A percentile compares a stretch with the other conserved stretches of the same genome.
These are phyloP conservation scores for Tachyglossus aculeatus DNA, from an alignment of 2,797 vertebrate species.

Conservation along the genomic window DNA sequence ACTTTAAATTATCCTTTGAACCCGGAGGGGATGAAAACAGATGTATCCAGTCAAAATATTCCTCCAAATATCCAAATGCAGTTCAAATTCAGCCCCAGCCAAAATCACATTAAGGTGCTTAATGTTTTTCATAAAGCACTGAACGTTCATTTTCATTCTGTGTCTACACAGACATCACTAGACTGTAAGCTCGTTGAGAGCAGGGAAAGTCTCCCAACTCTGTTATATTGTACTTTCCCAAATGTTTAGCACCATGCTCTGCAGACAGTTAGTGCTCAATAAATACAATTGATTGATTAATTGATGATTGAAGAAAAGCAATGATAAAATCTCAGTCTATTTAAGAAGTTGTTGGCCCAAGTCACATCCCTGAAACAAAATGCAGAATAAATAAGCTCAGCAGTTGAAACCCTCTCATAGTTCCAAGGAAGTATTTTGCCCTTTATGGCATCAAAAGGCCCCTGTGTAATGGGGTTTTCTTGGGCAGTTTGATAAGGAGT, in stretches of 20 bases:
- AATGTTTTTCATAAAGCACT: background rate
- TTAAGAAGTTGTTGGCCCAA: accelerated
- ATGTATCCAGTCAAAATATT: background rate
- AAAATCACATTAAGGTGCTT: background rate
- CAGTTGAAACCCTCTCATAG: no score
- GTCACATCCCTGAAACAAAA: background rate
- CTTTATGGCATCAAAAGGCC: no score
- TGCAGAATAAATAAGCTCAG: no score
- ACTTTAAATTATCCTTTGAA: background rate
- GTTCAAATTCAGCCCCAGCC: background rate
- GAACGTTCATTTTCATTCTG: background rate
- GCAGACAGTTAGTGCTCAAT: no score
- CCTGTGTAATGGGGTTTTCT: slow-evolving; percentile 50
- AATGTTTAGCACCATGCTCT: no score
- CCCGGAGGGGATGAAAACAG: background rate
- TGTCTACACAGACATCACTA: background rate
- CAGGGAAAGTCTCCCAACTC: no score
- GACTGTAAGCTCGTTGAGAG: no score
- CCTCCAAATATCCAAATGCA: background rate
- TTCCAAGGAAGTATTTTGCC: no score
- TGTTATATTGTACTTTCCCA: no score
- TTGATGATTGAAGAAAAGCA: slow-evolving; percentile 1
- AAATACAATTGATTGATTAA: no score
- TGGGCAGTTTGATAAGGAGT: background rate
- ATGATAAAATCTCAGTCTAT: background rate